Base-by-base conservation (phyloP, 2,797 vertebrate species). In the Ceyx erithaca region DNA sequence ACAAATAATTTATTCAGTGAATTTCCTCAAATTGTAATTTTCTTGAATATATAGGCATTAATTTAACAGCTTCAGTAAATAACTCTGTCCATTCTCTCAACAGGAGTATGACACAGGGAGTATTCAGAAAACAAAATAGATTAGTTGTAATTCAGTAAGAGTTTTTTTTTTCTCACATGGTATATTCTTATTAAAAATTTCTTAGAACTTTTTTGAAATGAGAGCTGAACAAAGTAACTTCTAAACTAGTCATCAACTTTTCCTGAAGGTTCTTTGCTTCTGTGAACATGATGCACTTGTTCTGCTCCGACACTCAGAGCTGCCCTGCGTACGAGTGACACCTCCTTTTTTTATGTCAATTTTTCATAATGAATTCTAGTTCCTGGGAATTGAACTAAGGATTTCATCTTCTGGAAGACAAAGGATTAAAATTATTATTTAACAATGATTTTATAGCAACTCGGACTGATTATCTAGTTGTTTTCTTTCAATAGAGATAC, bases 21-120 rank as follows among this genome's bases (percentile, higher is more conserved):
- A 79, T 94, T 93, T 87, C 59, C 37, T 58, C 63, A 91, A 84
- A 84, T 61, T 92, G 55, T 35, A 75, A 75, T 91, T 80, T 95
- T 80, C 49, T 87, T 92, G 33, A 82, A 92, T 94, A 85, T 89
- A 66, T 90, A 23, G 82, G 90, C 49, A 77, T 85, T 94, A 89
- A 85, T 58, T 78, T 81, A 93, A 78, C 43, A 68, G 17, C 23
- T 94, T 87, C 46, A 58, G 46, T 78, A 58, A 89, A 55, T 78
- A 93, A 40, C 48, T 86, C 67, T 85, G 76, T 64, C 69, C 66
- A 58, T 94, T 92, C 45, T 63, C 41, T 75, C 63, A 93, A 71
- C 6, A 71, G 10, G 5, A 80, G 3, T 48, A 73, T 33, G 72
- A 70, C 23, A 79, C 19, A 70, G 11, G 18, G 12, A 59, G 7